phyloP scores from a whole-genome alignment of 92 coral and sea anemone genomes.

The Porites lobata region DNA sequence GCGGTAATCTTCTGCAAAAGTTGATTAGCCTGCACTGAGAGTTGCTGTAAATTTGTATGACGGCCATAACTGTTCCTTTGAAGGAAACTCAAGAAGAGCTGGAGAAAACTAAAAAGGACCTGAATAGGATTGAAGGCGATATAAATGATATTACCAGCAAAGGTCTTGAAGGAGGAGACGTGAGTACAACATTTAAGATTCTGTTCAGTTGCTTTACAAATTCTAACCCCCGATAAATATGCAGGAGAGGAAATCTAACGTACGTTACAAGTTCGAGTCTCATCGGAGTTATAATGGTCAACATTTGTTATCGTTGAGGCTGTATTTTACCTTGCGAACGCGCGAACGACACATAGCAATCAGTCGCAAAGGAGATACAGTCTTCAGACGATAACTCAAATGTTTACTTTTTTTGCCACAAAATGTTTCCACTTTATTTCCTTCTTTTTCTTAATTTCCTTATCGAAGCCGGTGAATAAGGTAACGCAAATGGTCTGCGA shows the following conservation, averaged over 20 bases:
- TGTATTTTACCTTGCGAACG: no score
- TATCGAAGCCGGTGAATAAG: not conserved
- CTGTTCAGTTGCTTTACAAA: not conserved
- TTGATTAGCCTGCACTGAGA: no score
- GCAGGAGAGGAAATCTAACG: not conserved
- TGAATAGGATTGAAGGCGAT: conserved; percentile 76
- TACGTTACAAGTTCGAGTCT: no score
- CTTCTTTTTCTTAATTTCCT: not conserved
- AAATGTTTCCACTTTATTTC: no score
- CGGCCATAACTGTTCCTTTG: not conserved
- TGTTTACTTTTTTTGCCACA: no score
- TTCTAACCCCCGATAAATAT: not conserved
- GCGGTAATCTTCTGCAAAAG: no score
- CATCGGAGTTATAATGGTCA: no score
- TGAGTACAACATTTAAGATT: conserved; percentile 39
- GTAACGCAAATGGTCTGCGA: not conserved
- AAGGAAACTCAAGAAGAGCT: conserved; percentile 81
- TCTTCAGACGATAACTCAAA: no score
- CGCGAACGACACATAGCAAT: no score
- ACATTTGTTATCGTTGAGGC: no score
- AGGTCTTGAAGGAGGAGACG: conserved; percentile 79
- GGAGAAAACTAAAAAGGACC: conserved; percentile 81
- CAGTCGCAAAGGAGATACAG: no score
- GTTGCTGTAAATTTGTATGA: no score
- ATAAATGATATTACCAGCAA: conserved; percentile 81